Base-by-base conservation (phyloP, 2,888 invertebrate genomes). In the Phaonia tiefii region DNA sequence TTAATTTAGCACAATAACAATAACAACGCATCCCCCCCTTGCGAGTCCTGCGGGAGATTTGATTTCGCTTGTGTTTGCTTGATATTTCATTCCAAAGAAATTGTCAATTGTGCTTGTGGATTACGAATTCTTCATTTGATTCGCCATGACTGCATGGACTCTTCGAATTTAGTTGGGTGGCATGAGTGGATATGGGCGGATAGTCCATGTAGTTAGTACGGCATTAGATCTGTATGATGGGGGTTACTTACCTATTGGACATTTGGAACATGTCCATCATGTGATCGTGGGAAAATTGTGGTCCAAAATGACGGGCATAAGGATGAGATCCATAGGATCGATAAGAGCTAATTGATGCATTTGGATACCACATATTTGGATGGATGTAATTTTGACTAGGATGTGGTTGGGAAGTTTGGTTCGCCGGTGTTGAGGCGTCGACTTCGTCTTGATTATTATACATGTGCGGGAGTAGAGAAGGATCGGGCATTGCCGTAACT, bases 261-360 rank as follows among this genome's bases (percentile, higher is more conserved):
- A 89, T 86, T 78, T 90, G 90, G 71, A 89, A 85, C 87, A 90
- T 88, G 83, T 90, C 90, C 85, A 89, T 86, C 89, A 89, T 88
- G 60, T 87, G 87, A 66, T 90, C 89, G 73, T 87, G 86, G 22
- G 87, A 85, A 31, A 63, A 8, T 49, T 75, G 78, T 10, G 67
- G 15, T n/a, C 49, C 75, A 69, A 69, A 73, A 0, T 72, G 51
- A 20, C 66, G 82, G 10, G 74, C 69, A 51, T 83, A 84, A n/a
- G 82, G 82, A 67, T 86, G 84, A 69, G 84, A 78, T 75, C 85
- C 79, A 71, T 76, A 82, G 56, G 81, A 70, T 77, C 79, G 46
- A 79, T 77, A 82, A 42, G 79, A 80, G 58, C 85, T 84, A 75
- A 88, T 88, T 0, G 88, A 84, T 7, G 89, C 85, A 84, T 88